phyloP scores from a whole-genome alignment of 1,140 invertebrate genomes.

The Amyelois transitella region DNA sequence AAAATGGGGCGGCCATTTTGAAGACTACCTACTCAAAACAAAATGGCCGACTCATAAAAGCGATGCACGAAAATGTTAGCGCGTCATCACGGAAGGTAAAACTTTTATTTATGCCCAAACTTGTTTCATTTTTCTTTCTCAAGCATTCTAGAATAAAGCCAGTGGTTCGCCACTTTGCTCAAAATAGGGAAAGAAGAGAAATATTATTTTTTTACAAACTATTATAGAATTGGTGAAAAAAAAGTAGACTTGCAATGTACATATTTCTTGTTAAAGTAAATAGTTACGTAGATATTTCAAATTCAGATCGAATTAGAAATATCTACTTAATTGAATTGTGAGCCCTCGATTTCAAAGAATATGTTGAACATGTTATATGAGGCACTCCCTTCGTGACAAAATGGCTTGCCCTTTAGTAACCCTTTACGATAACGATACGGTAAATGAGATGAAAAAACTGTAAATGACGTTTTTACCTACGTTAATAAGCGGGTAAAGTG shows the following conservation, averaged over 20 bases:
- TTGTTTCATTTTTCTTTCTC: conserved; percentile 59
- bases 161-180: conserved; percentile 17
- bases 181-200: background rate
- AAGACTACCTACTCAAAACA: conserved; percentile 4
- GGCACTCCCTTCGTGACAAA: too few relatives aligned
- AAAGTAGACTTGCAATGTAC: too few relatives aligned
- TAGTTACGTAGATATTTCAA: too few relatives aligned
- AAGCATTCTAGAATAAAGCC: conserved; percentile 39
- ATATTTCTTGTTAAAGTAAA: too few relatives aligned
- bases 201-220: too few relatives aligned
- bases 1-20: conserved; percentile 2
- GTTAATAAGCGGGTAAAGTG: background rate
- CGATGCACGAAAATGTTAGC: conserved; percentile 34
- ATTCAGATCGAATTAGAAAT: too few relatives aligned
- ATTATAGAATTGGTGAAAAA: too few relatives aligned
- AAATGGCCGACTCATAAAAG: conserved; percentile 1
- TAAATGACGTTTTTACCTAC: background rate
- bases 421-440: background rate
- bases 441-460: background rate
- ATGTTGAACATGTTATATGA: too few relatives aligned
- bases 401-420: too few relatives aligned
- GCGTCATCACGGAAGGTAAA: conserved; percentile 40
- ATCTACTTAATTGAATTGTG: too few relatives aligned
- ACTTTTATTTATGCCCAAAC: conserved; percentile 60
- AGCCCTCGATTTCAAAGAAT: too few relatives aligned